Conservation (phyloP, 1,140 invertebrate species). For the Gryon sp. region DNA sequence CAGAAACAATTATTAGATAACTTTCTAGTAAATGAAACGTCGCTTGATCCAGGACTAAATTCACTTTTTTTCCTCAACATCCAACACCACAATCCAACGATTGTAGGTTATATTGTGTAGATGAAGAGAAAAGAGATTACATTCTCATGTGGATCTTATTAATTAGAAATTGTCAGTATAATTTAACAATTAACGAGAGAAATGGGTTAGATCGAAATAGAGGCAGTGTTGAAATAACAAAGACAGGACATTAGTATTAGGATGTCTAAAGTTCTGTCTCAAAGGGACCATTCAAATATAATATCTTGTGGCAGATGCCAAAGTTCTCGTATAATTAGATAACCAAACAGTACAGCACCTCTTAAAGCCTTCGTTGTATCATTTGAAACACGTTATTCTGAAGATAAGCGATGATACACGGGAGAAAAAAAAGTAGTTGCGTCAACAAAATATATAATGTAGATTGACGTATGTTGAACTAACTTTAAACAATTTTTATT, state of each 20-base stretch:
- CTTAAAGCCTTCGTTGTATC: too few relatives aligned
- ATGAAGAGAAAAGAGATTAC: slow-evolving; percentile 19
- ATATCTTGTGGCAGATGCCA: slow-evolving; percentile 62
- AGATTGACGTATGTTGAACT: too few relatives aligned
- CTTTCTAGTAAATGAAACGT: background rate
- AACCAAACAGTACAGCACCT: too few relatives aligned
- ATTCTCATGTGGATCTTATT: too few relatives aligned
- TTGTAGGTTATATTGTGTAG: slow-evolving; percentile 15
- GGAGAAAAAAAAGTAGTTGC: too few relatives aligned
- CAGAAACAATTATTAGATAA: slow-evolving; percentile 17
- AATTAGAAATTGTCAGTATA: slow-evolving; percentile 50
- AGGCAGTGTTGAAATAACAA: slow-evolving; percentile 20
- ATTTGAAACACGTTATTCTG: too few relatives aligned
- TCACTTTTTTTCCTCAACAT: too few relatives aligned
- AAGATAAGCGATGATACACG: too few relatives aligned
- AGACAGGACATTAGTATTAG: slow-evolving; percentile 62
- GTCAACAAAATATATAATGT: too few relatives aligned
- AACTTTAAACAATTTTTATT: too few relatives aligned
- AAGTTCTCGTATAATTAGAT: slow-evolving; percentile 73
- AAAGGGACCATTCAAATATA: slow-evolving; percentile 69
- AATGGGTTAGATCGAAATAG: too few relatives aligned
- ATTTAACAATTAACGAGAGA: slow-evolving; percentile 61
- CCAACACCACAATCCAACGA: too few relatives aligned
- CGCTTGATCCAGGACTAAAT: background rate
- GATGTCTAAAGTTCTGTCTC: slow-evolving; percentile 64